phyloP scores from a whole-genome alignment of 2,113 vertebrate genomes.

The Oxyruncus cristatus region DNA sequence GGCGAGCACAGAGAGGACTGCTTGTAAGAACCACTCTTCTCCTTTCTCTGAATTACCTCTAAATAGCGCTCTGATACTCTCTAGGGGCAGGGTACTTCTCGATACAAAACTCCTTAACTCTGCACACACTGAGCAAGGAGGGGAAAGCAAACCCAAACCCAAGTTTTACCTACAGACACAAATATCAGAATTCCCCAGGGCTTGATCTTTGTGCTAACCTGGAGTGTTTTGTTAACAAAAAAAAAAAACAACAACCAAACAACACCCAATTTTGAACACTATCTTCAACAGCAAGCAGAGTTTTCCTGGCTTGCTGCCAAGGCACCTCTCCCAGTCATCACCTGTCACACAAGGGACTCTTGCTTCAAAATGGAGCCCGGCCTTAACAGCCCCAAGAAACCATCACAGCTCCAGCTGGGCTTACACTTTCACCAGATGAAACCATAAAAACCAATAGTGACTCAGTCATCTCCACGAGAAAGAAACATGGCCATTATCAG shows the following conservation, averaged over 20 bases:
- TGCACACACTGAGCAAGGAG: neutral
- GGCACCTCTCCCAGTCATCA: neutral
- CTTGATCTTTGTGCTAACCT: accelerated
- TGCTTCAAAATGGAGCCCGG: accelerated
- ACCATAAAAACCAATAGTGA: accelerated
- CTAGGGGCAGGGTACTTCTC: neutral
- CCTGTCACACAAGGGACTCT: neutral
- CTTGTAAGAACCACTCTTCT: neutral
- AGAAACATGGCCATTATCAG: accelerated
- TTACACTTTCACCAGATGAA: accelerated
- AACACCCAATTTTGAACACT: accelerated
- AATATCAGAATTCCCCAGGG: neutral
- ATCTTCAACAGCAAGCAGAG: neutral
- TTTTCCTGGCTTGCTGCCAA: neutral
- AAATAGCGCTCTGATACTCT: neutral
- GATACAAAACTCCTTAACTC: neutral
- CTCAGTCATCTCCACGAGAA: accelerated
- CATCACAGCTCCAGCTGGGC: neutral
- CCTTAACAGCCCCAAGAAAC: neutral
- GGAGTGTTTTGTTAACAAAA: neutral
- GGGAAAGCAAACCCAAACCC: neutral
- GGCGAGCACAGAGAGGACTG: neutral
- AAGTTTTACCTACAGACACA: neutral
- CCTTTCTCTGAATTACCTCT: neutral
- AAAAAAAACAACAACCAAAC: neutral